Conservation (phyloP, 2,888 invertebrate genomes). For the Nycteola revayana region DNA sequence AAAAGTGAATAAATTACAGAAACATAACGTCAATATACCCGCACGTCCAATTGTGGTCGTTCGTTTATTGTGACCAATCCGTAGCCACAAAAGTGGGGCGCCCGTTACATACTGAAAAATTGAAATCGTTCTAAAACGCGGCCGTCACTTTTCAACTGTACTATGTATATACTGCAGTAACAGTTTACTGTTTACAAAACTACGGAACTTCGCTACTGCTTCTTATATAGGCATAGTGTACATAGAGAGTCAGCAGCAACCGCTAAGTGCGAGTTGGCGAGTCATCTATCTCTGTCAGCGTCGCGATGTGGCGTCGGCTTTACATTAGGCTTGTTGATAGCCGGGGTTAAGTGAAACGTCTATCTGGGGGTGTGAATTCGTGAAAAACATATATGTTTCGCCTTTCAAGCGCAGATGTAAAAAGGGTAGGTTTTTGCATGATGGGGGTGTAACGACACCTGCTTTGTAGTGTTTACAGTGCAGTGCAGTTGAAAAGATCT, state of each 20-base stretch:
- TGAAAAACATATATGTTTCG: slow-evolving; percentile 34
- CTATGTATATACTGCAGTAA: too few species aligned
- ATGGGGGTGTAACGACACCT: slow-evolving; percentile 6
- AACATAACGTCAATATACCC: too few species aligned
- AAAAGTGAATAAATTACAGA: too few species aligned
- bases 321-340: slow-evolving; percentile 57
- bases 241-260: slow-evolving; percentile 24
- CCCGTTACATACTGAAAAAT: too few species aligned
- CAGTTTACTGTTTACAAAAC: slow-evolving; percentile 23
- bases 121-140: too few species aligned
- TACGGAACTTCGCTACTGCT: slow-evolving; percentile 14
- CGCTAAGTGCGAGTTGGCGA: slow-evolving; percentile 33
- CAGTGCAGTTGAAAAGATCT: too few species aligned
- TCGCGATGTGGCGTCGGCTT: slow-evolving; percentile 49
- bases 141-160: too few species aligned
- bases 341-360: slow-evolving; percentile 48
- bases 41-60: too few species aligned
- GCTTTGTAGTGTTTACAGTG: slow-evolving; percentile 4
- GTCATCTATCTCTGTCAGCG: slow-evolving; percentile 62
- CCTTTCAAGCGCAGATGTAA: slow-evolving; percentile 29
- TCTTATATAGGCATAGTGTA: slow-evolving; percentile 19
- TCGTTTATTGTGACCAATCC: too few species aligned
- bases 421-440: slow-evolving; percentile 19
- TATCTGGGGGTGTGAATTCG: slow-evolving; percentile 35
- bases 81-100: too few species aligned